Percentiles rank a stretch among this genome's conserved stretches.
Evolutionary conservation across 2,797 vertebrate species (phyloP).

Genomic region (Alca torda): DNA sequence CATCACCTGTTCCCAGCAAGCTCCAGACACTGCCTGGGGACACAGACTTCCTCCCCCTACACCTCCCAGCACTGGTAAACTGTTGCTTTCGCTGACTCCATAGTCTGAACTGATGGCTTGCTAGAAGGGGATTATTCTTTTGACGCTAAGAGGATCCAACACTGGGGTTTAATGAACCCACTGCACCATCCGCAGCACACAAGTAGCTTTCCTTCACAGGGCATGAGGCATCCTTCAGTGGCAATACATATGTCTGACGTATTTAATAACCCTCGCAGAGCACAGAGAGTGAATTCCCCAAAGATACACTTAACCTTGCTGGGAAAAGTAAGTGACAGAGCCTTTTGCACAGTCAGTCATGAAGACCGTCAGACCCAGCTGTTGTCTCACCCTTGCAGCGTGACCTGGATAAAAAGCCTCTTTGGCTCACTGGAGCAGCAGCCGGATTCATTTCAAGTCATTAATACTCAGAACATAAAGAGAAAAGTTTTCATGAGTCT

Average conservation of each 20-base stretch:
- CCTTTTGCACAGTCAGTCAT: not conserved
- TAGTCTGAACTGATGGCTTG: not conserved
- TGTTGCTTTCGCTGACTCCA: not conserved
- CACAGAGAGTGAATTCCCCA: not conserved
- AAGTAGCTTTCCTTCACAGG: slow-evolving; percentile 11
- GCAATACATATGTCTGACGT: not conserved
- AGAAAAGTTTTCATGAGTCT: not conserved
- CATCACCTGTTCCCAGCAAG: not conserved
- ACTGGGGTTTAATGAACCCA: not conserved
- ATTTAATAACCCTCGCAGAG: slow-evolving; percentile 37
- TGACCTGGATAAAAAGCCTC: not conserved
- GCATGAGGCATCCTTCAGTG: not conserved
- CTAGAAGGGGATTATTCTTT: not conserved
- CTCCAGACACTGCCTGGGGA: not conserved
- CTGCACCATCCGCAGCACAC: not conserved
- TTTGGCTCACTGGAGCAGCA: not conserved
- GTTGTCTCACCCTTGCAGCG: not conserved
- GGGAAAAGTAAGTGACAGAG: not conserved
- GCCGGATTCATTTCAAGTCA: not conserved
- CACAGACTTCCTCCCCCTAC: not conserved
- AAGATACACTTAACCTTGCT: not conserved
- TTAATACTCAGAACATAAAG: not conserved
- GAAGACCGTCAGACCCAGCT: not conserved
- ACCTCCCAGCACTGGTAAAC: not conserved
- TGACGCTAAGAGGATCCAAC: not conserved